Percentiles rank a stretch among this genome's conserved stretches.
These are phyloP conservation scores for Luscinia megarhynchos DNA, from an alignment of 2,797 vertebrate genomes.

Conservation along the genomic window DNA sequence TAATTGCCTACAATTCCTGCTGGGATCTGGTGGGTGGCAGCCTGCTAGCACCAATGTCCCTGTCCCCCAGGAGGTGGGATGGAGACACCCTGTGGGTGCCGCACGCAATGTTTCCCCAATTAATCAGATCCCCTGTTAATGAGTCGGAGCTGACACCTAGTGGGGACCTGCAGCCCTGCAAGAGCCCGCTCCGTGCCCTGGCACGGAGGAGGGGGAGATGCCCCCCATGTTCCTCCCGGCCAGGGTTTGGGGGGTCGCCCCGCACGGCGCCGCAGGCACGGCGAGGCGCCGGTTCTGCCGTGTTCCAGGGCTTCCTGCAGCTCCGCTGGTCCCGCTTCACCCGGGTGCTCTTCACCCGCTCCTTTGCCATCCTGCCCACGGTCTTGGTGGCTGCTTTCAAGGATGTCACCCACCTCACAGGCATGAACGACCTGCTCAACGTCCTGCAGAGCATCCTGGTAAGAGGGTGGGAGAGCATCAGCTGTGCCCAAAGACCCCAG, in stretches of 20 bases:
- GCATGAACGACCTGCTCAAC: slow-evolving; percentile 82
- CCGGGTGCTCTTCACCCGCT: slow-evolving; percentile 79
- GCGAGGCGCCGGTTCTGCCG: accelerated
- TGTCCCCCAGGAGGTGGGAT: background rate
- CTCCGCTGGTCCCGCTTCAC: slow-evolving; percentile 81
- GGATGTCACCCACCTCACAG: slow-evolving; percentile 74
- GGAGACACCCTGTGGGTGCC: background rate
- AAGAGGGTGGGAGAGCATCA: background rate
- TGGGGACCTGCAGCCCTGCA: background rate
- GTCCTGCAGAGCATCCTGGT: slow-evolving; percentile 84
- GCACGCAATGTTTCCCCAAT: background rate
- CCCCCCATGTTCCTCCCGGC: accelerated
- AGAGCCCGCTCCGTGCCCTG: background rate
- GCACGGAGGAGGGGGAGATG: background rate
- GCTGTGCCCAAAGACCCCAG: background rate
- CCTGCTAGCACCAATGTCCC: background rate
- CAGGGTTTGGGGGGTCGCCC: too few relatives aligned
- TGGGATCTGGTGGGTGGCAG: background rate
- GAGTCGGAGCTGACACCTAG: slow-evolving; percentile 45
- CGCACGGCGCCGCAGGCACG: accelerated
- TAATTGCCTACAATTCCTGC: background rate
- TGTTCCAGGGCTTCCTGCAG: slow-evolving; percentile 79
- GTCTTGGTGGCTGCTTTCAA: slow-evolving; percentile 76
- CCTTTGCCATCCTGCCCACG: slow-evolving; percentile 81
- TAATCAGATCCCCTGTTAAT: background rate